Evolutionary conservation across 2,113 vertebrate genomes (phyloP), one percentile per base, ranked within the genome.

Genomic region (Neodontobutis hainanensis): DNA sequence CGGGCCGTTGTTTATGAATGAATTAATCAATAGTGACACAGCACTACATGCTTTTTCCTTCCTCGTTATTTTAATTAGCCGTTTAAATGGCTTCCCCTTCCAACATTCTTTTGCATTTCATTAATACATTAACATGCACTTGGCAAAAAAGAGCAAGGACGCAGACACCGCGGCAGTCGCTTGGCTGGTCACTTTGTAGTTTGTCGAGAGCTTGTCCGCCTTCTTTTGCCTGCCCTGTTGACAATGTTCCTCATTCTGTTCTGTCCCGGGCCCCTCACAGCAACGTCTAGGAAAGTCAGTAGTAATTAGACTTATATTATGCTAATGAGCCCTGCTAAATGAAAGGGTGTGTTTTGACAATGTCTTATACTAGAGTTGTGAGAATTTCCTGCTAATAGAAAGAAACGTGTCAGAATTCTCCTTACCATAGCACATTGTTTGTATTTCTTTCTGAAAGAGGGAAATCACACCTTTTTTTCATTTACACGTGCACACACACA

Each of bases 1-100:
- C 53, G 66, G 1, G 50, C 65, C 51, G 83, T 94, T 94, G 93
- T 95, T 95, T 94, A 94, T 93, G 92, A 94, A 92, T 91, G 92
- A 95, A 95, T 96, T 95, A 95, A 97, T 96, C 94, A 95, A 92
- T 91, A 92, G 89, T 94, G 95, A 96, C 95, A 95, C 85, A 82
- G 90, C 94, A 92, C 94, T 93, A 95, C 94, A 94, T 95, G 92
- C 92, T 94, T 96, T 93, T 93, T 94, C 93, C 90, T 94, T 91
- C 87, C 93, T 95, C 92, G 92, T 96, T 96, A 95, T 95, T 94
- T 93, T 95, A 97, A 97, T 96, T 93, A 93, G 71, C 90, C 90
- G 91, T 96, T 95, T 96, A 94, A 94, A 94, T 94, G 93, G 93
- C 93, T 92, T 87, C 92, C 80, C 65, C 68, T 66, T 58, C 42